Conservation (phyloP, 2,797 vertebrate genomes). For the Pampus argenteus region DNA sequence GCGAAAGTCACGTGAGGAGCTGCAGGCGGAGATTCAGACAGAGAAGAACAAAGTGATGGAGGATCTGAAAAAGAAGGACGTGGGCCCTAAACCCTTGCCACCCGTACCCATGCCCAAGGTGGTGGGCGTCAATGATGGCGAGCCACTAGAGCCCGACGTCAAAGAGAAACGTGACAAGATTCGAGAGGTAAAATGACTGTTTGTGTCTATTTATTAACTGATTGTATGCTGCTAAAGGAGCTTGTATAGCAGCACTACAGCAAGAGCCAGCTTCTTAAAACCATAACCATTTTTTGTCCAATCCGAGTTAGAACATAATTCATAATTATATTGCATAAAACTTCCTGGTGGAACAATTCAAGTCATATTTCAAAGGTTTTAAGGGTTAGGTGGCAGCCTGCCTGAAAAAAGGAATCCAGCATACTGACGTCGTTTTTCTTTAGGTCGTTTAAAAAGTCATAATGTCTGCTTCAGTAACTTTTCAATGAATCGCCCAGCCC, state of each 20-base stretch:
- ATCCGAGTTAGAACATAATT: not conserved
- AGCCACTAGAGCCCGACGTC: slow-evolving; percentile 89
- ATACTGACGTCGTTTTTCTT: not conserved
- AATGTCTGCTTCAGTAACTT: not conserved
- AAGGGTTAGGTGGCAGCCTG: not conserved
- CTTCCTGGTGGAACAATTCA: not conserved
- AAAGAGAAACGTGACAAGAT: slow-evolving; percentile 97
- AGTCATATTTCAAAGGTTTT: not conserved
- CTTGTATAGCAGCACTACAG: not conserved
- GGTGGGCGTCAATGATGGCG: slow-evolving; percentile 91
- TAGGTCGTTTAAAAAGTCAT: not conserved
- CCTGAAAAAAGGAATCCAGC: not conserved
- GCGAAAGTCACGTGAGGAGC: slow-evolving; percentile 94
- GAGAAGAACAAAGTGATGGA: slow-evolving; percentile 94
- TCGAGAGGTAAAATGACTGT: slow-evolving; percentile 89
- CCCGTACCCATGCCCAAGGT: slow-evolving; percentile 94
- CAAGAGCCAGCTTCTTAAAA: not conserved
- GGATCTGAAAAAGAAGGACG: slow-evolving; percentile 92
- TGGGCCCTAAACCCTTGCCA: slow-evolving; percentile 88
- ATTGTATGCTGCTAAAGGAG: no score
- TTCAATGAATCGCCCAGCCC: not conserved
- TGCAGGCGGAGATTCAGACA: slow-evolving; percentile 96
- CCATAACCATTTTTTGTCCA: no score
- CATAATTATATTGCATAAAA: not conserved
- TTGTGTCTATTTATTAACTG: no score